These are phyloP conservation scores for Phodopus roborovskii DNA, from an alignment of 2,113 vertebrate genomes.

Conservation along the genomic window DNA sequence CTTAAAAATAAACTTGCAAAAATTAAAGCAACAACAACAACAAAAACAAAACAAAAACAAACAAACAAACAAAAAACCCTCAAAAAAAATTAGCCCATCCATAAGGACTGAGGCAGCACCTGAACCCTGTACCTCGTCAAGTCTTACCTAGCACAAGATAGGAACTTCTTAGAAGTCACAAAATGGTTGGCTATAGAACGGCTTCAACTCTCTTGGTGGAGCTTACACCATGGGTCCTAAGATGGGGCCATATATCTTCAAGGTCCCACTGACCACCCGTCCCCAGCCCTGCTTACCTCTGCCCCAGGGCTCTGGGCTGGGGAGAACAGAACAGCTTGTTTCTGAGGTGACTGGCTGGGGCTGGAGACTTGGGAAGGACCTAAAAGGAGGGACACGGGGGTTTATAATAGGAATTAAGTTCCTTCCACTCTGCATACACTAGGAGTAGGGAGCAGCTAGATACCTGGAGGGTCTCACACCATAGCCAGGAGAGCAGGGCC, in stretches of 20 bases:
- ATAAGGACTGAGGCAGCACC: neutral
- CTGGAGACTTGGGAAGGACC: conserved; percentile 74
- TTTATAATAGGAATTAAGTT: neutral
- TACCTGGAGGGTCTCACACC: neutral
- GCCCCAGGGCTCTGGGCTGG: conserved; percentile 74
- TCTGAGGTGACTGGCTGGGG: conserved; percentile 54
- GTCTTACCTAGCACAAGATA: neutral
- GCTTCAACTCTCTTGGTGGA: neutral
- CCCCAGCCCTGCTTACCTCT: conserved; percentile 81
- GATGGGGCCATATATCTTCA: neutral
- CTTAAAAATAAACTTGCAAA: neutral
- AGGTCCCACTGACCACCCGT: neutral
- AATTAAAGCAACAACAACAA: neutral
- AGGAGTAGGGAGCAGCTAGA: neutral
- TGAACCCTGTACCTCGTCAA: neutral
- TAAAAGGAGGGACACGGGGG: neutral
- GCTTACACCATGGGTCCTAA: neutral
- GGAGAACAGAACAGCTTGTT: conserved; percentile 68
- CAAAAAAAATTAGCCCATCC: neutral
- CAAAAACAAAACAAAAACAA: no score
- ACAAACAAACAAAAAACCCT: no score
- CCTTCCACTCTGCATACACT: accelerated
- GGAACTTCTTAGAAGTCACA: neutral
- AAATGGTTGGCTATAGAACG: neutral
- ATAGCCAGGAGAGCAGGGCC: neutral